Evolutionary conservation across 2,113 vertebrate species (phyloP), one percentile per base, ranked within the genome.

Genomic region (Andinoacara biseriatus): DNA sequence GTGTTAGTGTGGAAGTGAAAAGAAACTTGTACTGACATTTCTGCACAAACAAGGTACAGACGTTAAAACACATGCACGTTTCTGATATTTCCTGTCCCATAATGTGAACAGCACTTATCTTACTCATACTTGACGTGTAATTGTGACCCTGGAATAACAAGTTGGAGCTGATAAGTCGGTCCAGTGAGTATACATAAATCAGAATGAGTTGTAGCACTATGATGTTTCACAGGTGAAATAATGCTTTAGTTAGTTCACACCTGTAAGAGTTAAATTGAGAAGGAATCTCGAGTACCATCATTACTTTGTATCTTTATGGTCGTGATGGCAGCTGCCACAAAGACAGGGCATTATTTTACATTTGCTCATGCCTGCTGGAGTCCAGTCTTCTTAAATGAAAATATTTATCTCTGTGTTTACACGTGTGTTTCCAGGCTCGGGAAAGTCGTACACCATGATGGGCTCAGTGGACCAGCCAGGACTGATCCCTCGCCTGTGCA

Each of bases 391-490:
- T 49, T 17, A 14, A 72, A 31, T 20, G 11, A 46, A 7, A 54
- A 26, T 65, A 22, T 7, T 29, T 60, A 26, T 31, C 11, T 83
- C 20, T 18, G n/a, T 82, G 22, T 75, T 11, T 54, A n/a, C 81
- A 89, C 89, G 5, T 40, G 20, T 87, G 56, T 58, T 18, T 84
- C 7, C 91, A 99, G 98, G 98, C n/a, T 99, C 98, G 20, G 98
- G 98, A 78, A 99, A 99, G 92, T 99, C 98, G 0, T 99, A 98
- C 75, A 99, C 98, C 1, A 99, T 99, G 98, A 99, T 99, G 98
- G 98, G 98, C 14, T 98, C 98, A 1, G 97, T 90, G 5, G 98
- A 99, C 93, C 97, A 99, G 80, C 98, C 98, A 0, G 98, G 98
- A 31, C 94, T 99, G 92, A 99, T 99, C 84, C 98, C 98, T 0